Conservation (phyloP, 1,140 invertebrate genomes). For the Zophobas atratus region DNA sequence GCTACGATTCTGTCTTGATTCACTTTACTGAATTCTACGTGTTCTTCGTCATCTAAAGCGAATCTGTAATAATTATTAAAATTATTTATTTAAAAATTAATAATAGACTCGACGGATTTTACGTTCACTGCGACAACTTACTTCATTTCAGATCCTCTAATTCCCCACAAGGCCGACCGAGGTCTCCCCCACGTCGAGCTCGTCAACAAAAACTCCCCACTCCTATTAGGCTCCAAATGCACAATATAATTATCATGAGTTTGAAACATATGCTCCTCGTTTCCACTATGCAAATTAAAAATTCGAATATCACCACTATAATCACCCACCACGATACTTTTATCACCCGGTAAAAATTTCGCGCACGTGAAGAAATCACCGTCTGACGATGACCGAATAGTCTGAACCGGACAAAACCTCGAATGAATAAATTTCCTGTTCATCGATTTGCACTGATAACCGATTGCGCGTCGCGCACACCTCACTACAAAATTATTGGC, state of each 20-base stretch:
- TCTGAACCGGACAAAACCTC: slow-evolving; percentile 89
- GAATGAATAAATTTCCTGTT: slow-evolving; percentile 90
- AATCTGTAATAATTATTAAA: slow-evolving; percentile 67
- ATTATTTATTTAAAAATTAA: slow-evolving; percentile 6
- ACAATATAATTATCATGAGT: slow-evolving; percentile 90
- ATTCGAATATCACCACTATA: slow-evolving; percentile 90
- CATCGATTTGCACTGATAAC: slow-evolving; percentile 73
- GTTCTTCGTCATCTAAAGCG: slow-evolving; percentile 86
- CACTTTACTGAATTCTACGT: slow-evolving; percentile 93
- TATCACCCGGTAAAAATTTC: slow-evolving; percentile 84
- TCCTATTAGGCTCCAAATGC: slow-evolving; percentile 81
- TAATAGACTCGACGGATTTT: background rate
- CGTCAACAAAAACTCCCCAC: slow-evolving; percentile 86
- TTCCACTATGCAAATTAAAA: slow-evolving; percentile 86
- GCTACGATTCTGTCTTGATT: slow-evolving; percentile 89
- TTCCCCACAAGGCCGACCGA: slow-evolving; percentile 89
- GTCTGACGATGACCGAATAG: slow-evolving; percentile 81
- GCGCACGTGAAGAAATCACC: slow-evolving; percentile 89
- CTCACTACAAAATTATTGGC: slow-evolving; percentile 82
- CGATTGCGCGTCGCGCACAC: slow-evolving; percentile 71
- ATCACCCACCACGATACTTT: slow-evolving; percentile 88
- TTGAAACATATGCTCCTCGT: slow-evolving; percentile 83
- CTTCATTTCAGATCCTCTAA: slow-evolving; percentile 83
- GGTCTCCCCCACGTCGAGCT: slow-evolving; percentile 88
- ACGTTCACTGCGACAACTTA: slow-evolving; percentile 58